phyloP scores from a whole-genome alignment of 2,888 invertebrate genomes.

The Orchesella flavescens region DNA sequence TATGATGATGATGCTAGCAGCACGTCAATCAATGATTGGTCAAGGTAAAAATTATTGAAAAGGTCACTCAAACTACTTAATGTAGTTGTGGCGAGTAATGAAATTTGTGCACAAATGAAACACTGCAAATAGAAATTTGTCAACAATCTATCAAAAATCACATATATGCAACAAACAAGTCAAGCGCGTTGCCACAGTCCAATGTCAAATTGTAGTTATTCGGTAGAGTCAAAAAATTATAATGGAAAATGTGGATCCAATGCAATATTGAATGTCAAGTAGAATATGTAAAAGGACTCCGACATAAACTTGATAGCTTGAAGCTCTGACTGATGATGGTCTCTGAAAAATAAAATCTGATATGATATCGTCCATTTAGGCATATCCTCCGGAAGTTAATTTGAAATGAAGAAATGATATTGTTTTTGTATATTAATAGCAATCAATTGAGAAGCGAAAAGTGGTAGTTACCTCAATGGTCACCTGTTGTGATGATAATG shows the following conservation, averaged over 20 bases:
- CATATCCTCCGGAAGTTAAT: slow-evolving; percentile 36
- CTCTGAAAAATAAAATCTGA: neutral
- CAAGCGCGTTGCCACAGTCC: slow-evolving; percentile 19
- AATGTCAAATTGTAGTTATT: slow-evolving; percentile 25
- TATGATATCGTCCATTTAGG: slow-evolving; percentile 16
- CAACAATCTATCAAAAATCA: slow-evolving; percentile 58
- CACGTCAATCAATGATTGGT: slow-evolving; percentile 57
- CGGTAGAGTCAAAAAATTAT: slow-evolving; percentile 2
- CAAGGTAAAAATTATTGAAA: slow-evolving; percentile 57
- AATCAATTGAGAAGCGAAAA: neutral
- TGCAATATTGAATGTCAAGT: slow-evolving; percentile 27
- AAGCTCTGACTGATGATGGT: too few relatives aligned
- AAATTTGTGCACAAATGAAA: slow-evolving; percentile 45
- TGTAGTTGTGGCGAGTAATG: slow-evolving; percentile 33
- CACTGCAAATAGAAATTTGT: slow-evolving; percentile 45
- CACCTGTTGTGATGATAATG: slow-evolving; percentile 12
- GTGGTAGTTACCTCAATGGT: neutral
- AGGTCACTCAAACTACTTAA: slow-evolving; percentile 44
- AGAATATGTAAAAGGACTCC: too few relatives aligned
- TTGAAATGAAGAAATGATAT: slow-evolving; percentile 1
- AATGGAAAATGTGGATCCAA: neutral
- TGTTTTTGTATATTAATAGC: too few relatives aligned
- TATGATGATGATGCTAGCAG: too few relatives aligned
- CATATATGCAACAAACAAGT: slow-evolving; percentile 26
- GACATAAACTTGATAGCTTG: too few relatives aligned